Conservation (phyloP, 2,797 vertebrate species). For the Acomys russatus region DNA sequence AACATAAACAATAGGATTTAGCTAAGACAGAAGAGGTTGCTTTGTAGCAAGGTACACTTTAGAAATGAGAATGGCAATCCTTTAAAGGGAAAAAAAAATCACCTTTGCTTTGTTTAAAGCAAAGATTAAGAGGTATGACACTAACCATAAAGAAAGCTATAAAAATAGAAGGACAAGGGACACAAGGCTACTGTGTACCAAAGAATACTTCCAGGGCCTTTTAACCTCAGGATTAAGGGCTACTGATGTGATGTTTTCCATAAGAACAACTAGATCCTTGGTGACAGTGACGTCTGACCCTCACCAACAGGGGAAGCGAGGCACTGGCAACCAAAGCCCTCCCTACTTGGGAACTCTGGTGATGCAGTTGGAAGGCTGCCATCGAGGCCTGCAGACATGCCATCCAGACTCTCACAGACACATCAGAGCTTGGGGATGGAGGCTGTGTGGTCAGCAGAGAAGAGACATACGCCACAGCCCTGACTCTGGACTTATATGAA, state of each 20-base stretch:
- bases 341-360: not conserved
- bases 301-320: slow-evolving; percentile 18
- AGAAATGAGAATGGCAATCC: slow-evolving; percentile 33
- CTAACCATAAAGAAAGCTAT: slow-evolving; percentile 40
- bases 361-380: not conserved
- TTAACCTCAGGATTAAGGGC: slow-evolving; percentile 25
- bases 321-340: accelerated
- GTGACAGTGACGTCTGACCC: not conserved
- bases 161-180: not conserved
- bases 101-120: not conserved
- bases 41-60: slow-evolving; percentile 13
- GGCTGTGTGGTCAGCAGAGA: slow-evolving; percentile 6
- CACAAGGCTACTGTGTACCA: slow-evolving; percentile 37
- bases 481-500: slow-evolving; percentile 7
- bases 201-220: not conserved
- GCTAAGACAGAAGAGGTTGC: slow-evolving; percentile 70
- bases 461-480: slow-evolving; percentile 8
- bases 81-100: not conserved
- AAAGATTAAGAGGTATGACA: slow-evolving; percentile 39
- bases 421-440: not conserved
- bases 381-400: slow-evolving; percentile 40
- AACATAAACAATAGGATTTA: slow-evolving; percentile 62
- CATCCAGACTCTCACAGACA: not conserved
- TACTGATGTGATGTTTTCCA: not conserved
- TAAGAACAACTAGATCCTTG: slow-evolving; percentile 15